phyloP scores from a whole-genome alignment of 2,888 invertebrate species.

The Cheilosia pagana region DNA sequence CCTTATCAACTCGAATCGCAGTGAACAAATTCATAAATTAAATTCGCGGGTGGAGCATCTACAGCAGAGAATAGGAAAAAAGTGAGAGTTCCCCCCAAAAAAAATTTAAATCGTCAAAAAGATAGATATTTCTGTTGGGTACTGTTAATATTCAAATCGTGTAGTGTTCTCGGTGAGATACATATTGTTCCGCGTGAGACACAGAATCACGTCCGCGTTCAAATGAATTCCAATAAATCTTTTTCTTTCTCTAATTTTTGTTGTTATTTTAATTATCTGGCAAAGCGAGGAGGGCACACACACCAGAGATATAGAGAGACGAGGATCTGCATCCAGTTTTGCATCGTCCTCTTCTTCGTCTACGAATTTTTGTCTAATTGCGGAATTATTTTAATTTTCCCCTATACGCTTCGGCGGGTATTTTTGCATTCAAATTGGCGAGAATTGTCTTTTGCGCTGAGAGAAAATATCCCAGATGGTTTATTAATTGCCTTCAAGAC shows the following conservation, averaged over 20 bases:
- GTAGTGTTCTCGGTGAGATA: conserved; percentile 53
- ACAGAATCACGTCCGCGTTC: conserved; percentile 43
- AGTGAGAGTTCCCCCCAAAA: conserved; percentile 58
- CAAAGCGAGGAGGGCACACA: neutral
- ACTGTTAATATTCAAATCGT: too few relatives aligned
- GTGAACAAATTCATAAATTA: conserved; percentile 28
- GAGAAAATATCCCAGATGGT: conserved; percentile 57
- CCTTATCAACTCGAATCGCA: conserved; percentile 35
- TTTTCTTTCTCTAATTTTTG: conserved; percentile 37
- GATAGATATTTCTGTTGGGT: neutral
- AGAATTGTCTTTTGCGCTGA: conserved; percentile 56
- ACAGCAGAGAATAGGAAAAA: neutral
- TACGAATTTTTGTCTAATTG: conserved; percentile 70
- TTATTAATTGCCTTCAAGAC: conserved; percentile 61
- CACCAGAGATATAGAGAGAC: neutral
- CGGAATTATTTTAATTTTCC: conserved; percentile 71
- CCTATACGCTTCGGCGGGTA: conserved; percentile 29
- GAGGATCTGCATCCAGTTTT: conserved; percentile 24
- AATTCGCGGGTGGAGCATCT: conserved; percentile 35
- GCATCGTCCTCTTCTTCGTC: conserved; percentile 15
- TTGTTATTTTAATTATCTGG: conserved; percentile 62
- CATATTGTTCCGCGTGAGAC: conserved; percentile 31
- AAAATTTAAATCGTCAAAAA: neutral
- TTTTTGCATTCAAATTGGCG: conserved; percentile 67
- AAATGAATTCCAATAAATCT: conserved; percentile 42